phyloP scores from a whole-genome alignment of 2,797 vertebrate genomes.

The Eulemur mongoz region DNA sequence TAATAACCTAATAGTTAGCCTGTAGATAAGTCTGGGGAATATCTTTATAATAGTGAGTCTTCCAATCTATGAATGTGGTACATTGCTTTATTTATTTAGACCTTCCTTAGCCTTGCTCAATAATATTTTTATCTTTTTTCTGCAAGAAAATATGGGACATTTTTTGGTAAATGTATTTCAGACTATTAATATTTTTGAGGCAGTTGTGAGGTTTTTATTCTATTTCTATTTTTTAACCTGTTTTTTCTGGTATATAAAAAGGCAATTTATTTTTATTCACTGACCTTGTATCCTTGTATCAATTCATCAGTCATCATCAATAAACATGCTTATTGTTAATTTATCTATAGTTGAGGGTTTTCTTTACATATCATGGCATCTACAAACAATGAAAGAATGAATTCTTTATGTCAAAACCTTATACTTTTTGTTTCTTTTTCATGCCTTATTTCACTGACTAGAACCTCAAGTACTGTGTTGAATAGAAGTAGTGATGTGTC shows the following conservation, averaged over 20 bases:
- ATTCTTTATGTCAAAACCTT: not conserved
- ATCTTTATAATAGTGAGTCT: not conserved
- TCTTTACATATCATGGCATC: not conserved
- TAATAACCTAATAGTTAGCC: not conserved
- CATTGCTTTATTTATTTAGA: constrained; percentile 16
- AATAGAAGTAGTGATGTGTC: not conserved
- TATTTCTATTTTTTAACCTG: not conserved
- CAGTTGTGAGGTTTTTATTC: not conserved
- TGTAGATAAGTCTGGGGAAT: not conserved
- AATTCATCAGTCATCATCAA: not conserved
- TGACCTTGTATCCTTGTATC: not conserved
- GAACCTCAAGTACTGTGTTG: not conserved
- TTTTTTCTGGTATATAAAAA: not conserved
- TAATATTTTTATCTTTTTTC: not conserved
- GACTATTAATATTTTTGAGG: not conserved
- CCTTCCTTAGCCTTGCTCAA: not conserved
- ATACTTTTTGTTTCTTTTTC: not conserved
- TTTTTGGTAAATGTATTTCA: not conserved
- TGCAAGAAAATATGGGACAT: not conserved
- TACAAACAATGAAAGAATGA: not conserved
- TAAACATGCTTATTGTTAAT: not conserved
- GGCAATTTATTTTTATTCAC: not conserved
- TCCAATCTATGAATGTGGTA: not conserved
- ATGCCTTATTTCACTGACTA: not conserved
- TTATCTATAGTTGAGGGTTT: not conserved